Evolutionary conservation across 2,888 invertebrate genomes (phyloP), one percentile per base, ranked within the genome.

Genomic region (Rhaphigaster nebulosa): DNA sequence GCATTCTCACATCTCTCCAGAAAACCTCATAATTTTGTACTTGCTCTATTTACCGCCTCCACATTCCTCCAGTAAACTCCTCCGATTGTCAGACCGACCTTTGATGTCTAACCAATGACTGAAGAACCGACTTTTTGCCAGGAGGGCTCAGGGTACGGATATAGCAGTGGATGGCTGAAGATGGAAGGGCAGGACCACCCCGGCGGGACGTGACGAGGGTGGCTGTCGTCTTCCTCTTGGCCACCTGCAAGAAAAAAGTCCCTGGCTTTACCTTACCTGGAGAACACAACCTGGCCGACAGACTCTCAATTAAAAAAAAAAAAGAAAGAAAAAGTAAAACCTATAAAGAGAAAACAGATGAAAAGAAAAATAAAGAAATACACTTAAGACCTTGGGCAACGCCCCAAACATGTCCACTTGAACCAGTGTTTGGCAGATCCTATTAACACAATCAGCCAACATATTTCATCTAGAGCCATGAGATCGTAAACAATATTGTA

Each of bases 311-410:
- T 84, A 45, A 84, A 84, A 84, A 84, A 84, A 45, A 41, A 84
- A 84, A 84, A 13, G 41, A 80, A 80, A 80, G 26, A 45, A 84
- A 84, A 84, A 84, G 84, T 84, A 23, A 84, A 45, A 45, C 45
- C 41, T n/a, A 45, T 84, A 84, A 70, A 70, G 70, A 70, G 70
- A 70, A 84, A 84, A 84, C 41, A n/a, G 45, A 84, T 84, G 84
- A 45, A 26, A 45, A 84, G 45, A 80, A 80, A 76, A 80, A 80
- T 80, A 45, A 84, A 84, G 45, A n/a, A 45, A 45, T 1, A 20
- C 3, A 70, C 20, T 34, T 34, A 34, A 70, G 70, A 34, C 70
- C 70, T 70, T 70, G 70, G 70, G 34, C 18, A 38, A 34, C 5
- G 70, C 34, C 34, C 15, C 20, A 70, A 70, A 70, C 70, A 38